These are phyloP conservation scores for Gopherus evgoodei DNA, from an alignment of 2,113 vertebrate genomes.

Conservation along the genomic window DNA sequence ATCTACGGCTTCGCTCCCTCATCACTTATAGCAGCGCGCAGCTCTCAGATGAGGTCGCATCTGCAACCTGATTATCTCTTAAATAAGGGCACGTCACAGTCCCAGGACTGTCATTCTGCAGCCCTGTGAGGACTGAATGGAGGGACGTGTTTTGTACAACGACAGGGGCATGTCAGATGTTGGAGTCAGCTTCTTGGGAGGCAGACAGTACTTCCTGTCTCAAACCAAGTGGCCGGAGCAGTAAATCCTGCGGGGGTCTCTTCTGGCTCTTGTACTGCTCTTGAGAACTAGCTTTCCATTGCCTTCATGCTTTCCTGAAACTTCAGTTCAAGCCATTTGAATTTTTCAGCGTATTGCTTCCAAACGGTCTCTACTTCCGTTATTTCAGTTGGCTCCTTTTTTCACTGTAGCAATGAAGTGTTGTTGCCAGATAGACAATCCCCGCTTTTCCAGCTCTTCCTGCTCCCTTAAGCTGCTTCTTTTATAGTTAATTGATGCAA, in stretches of 20 bases:
- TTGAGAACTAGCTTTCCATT: not conserved
- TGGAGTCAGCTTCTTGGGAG: not conserved
- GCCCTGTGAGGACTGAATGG: not conserved
- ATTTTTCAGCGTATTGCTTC: not conserved
- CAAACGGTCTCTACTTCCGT: not conserved
- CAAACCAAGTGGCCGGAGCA: not conserved
- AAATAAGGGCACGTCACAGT: not conserved
- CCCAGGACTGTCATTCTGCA: not conserved
- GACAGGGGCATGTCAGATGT: not conserved
- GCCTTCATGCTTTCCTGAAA: not conserved
- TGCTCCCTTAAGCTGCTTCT: not conserved
- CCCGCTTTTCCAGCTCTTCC: not conserved
- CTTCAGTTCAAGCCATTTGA: accelerated
- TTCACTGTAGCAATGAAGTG: not conserved
- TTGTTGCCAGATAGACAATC: not conserved
- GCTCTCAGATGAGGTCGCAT: not conserved
- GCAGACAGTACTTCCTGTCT: not conserved
- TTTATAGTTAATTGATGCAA: not conserved
- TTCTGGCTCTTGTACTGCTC: not conserved
- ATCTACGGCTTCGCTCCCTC: not conserved
- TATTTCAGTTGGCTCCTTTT: not conserved
- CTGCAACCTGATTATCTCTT: not conserved
- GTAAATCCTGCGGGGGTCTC: not conserved
- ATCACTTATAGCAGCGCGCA: not conserved
- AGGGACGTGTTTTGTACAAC: not conserved